A percentile compares a stretch with the other conserved stretches of the same genome.
Conservation (phyloP, 2,797 vertebrate species). For the Lepilemur ruficaudatus region DNA sequence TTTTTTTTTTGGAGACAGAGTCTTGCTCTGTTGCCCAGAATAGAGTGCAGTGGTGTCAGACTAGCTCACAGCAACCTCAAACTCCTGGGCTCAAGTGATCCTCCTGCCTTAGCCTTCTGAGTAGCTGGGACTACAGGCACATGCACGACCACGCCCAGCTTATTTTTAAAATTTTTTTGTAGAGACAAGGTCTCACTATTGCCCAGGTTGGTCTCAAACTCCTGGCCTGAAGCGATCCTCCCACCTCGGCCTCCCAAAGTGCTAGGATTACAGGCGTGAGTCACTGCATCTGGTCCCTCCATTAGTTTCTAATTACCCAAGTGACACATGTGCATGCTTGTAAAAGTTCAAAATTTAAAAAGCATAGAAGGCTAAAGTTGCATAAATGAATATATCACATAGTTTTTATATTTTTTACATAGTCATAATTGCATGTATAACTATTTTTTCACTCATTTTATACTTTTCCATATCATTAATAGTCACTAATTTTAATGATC, state of each 20-base stretch:
- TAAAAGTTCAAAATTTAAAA: neutral
- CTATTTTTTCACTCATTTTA: neutral
- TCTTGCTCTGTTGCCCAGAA: neutral
- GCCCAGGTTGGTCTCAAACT: neutral
- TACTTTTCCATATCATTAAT: neutral
- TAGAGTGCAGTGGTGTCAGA: neutral
- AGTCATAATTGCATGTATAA: neutral
- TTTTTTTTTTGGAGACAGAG: neutral
- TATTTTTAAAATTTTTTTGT: neutral
- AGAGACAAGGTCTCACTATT: neutral
- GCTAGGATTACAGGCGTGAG: accelerated
- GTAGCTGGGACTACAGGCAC: neutral
- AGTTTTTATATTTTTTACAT: slow-evolving; percentile 20
- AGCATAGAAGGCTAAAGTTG: neutral
- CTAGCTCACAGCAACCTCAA: neutral
- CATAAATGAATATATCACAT: neutral
- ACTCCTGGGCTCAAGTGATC: neutral
- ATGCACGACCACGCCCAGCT: accelerated
- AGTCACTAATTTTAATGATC: neutral
- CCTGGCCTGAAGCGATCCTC: neutral
- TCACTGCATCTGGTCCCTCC: neutral
- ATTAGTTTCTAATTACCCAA: neutral
- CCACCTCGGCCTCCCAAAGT: neutral
- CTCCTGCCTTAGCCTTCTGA: neutral
- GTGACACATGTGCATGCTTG: neutral